Percentiles rank a stretch among this genome's conserved stretches.
phyloP scores from a whole-genome alignment of 2,797 vertebrate species.

The Melopsittacus undulatus region DNA sequence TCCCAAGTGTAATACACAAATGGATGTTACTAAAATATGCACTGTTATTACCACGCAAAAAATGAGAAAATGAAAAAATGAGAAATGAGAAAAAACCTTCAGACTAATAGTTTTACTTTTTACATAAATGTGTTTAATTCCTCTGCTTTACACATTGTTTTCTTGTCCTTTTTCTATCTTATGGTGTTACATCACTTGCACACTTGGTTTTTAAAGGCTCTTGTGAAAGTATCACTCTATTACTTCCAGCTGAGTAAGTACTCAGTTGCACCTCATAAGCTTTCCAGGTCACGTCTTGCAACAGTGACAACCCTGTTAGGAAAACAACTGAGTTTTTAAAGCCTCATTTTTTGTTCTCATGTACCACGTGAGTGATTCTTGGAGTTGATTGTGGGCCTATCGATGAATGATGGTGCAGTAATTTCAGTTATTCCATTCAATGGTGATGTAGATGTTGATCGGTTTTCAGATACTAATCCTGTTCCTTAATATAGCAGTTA shows the following conservation, averaged over 20 bases:
- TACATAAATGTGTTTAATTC: not conserved
- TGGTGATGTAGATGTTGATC: not conserved
- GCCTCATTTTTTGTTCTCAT: not conserved
- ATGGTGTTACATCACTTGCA: conserved; percentile 32
- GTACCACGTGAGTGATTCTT: not conserved
- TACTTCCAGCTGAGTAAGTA: conserved; percentile 68
- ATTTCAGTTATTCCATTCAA: conserved; percentile 7
- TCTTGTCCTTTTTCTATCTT: not conserved
- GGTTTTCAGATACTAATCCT: conserved; percentile 20
- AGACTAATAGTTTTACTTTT: not conserved
- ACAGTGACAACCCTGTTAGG: conserved; percentile 39
- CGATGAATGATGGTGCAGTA: not conserved
- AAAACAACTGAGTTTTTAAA: conserved; percentile 58
- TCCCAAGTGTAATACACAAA: conserved; percentile 23
- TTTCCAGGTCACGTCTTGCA: conserved; percentile 52
- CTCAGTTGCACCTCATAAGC: conserved; percentile 61
- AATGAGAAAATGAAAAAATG: not conserved
- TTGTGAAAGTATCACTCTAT: conserved; percentile 52
- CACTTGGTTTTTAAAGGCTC: conserved; percentile 47
- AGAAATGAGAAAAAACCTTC: not conserved
- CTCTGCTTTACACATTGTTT: not conserved
- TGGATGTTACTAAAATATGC: conserved; percentile 21
- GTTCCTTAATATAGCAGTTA: conserved; percentile 13
- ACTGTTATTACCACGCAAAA: not conserved
- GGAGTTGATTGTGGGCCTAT: not conserved